Evolutionary conservation across 2,888 invertebrate species (phyloP).

Genomic region (Volucella inanis): DNA sequence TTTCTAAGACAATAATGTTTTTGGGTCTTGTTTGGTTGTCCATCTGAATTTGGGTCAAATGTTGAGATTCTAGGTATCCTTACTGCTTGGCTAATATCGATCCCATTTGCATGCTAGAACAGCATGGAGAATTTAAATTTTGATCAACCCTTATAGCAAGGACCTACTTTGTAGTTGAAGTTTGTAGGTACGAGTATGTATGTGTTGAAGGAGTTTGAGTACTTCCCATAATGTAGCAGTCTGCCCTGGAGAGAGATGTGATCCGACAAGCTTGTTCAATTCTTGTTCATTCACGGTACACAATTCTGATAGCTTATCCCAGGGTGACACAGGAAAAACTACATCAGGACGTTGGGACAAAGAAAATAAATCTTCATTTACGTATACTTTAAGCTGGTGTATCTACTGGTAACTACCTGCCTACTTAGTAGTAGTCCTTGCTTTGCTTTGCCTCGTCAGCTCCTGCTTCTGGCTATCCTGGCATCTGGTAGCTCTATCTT

Average conservation of each 20-base stretch:
- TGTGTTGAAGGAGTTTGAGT: too few species aligned
- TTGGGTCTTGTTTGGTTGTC: conserved; percentile 17
- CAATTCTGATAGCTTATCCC: conserved; percentile 4
- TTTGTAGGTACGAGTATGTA: not conserved
- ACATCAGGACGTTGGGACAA: conserved; percentile 2
- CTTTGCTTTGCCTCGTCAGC: not conserved
- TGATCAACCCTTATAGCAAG: conserved; percentile 42
- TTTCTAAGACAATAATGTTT: conserved; percentile 43
- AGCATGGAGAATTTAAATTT: conserved; percentile 53
- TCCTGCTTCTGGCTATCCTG: too few species aligned
- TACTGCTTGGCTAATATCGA: conserved; percentile 57
- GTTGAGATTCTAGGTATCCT: conserved; percentile 7
- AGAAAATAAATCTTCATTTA: conserved; percentile 60
- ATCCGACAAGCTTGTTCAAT: conserved; percentile 27
- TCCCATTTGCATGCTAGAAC: conserved; percentile 58
- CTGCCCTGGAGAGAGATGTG: not conserved
- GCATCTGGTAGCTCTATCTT: conserved; percentile 21
- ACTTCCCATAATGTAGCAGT: too few species aligned
- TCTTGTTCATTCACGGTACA: conserved; percentile 5
- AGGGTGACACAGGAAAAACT: not conserved
- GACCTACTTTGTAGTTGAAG: conserved; percentile 6
- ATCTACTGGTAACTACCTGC: conserved; percentile 25
- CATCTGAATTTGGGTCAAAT: conserved; percentile 54
- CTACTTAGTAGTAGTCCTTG: conserved; percentile 29
- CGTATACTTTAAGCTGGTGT: conserved; percentile 9